Conservation (phyloP, 2,113 vertebrate species). For the Genyomyrus donnyi region DNA sequence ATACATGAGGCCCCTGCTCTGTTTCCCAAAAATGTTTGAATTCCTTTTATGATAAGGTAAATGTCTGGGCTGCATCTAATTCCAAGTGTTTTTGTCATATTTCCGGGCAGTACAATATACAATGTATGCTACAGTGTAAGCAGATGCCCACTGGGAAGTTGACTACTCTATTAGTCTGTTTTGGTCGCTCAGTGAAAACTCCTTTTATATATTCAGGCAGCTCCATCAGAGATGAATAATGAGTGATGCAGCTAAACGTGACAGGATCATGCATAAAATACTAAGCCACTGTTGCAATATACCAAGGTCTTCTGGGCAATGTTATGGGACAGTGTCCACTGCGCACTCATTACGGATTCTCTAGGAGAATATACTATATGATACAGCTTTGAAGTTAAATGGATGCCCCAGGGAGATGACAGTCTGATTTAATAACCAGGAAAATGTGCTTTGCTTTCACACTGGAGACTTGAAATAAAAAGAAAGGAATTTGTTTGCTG, state of each 20-base stretch:
- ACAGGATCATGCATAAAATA: background rate
- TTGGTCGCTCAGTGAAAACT: background rate
- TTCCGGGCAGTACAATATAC: background rate
- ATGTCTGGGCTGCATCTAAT: background rate
- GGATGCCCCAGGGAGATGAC: background rate
- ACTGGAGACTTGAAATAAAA: background rate
- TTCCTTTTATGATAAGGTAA: background rate
- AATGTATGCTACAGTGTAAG: background rate
- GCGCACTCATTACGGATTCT: background rate
- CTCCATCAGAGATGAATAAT: background rate
- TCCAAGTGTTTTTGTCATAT: background rate
- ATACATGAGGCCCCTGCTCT: too few relatives aligned
- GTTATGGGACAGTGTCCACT: background rate
- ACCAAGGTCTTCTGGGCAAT: background rate
- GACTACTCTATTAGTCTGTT: background rate
- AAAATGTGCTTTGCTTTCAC: constrained; percentile 7
- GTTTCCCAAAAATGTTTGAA: background rate
- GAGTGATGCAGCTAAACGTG: background rate
- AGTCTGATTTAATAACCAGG: background rate
- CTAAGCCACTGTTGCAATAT: background rate
- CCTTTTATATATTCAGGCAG: background rate
- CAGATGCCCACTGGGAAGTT: background rate
- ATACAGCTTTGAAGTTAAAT: constrained; percentile 3
- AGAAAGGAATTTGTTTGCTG: background rate
- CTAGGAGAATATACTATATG: background rate